Evolutionary conservation across 2,797 vertebrate genomes (phyloP), one percentile per base, ranked within the genome.

Genomic region (Sebastes flavidus): DNA sequence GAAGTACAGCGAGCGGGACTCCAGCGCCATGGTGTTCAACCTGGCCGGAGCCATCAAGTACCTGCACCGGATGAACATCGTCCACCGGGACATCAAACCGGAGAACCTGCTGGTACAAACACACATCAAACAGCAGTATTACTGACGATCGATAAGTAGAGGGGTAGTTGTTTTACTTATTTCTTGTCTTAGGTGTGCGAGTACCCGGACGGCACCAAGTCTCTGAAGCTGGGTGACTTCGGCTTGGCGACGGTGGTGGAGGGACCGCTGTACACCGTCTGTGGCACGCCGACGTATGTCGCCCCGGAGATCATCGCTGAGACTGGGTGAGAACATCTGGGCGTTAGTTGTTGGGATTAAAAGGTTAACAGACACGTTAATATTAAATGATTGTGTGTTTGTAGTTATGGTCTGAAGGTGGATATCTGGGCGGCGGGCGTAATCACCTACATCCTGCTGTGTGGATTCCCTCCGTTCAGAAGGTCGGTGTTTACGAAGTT

Each of bases 301-400:
- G 98, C 98, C 60, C 98, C 98, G 1, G 98, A 99, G 93, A 99
- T 99, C 91, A 99, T 99, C 77, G 97, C 97, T 0, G 98, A 99
- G 89, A 98, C 97, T 0, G 98, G 98, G 98, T 99, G 87, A 95
- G 96, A 49, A 49, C 7, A 49, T 49, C n/a, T 24, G 22, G 34
- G 13, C 4, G 11, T 10, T 5, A 22, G n/a, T 8, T 68, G 20
- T 14, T 25, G 24, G 13, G 14, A 32, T 1, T 5, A 11, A 52
- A 16, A n/a, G 13, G 3, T 68, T 2, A 20, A 30, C 8, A 13
- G 8, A 70, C 25, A 8, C 22, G 25, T 7, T 6, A 22, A 6
- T 22, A 2, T 34, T 2, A 20, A 55, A 8, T 75, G 72, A 16
- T 14, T 74, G 34, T 84, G 25, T 86, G 58, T 80, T 56, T 81